Evolutionary conservation across 2,113 vertebrate species (phyloP).

Genomic region (Jacana jacana): DNA sequence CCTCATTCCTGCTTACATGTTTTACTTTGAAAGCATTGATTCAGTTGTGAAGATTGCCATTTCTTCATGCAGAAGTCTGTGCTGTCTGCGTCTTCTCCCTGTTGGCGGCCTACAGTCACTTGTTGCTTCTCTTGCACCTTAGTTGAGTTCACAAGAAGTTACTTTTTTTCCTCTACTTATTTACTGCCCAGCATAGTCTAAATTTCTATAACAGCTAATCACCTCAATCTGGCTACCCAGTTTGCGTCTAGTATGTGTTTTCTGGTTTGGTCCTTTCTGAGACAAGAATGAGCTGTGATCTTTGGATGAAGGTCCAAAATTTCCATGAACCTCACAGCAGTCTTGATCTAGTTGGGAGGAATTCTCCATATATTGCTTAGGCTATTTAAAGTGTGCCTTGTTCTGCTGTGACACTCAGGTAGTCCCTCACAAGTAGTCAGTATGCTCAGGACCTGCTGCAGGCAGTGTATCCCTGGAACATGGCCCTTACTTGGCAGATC

Average conservation of each 20-base stretch:
- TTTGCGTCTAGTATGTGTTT: neutral
- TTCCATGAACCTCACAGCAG: neutral
- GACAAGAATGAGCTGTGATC: neutral
- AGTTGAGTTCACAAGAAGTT: neutral
- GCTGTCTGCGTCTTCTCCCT: neutral
- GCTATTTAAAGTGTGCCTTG: neutral
- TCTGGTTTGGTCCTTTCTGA: neutral
- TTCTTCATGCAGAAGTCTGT: neutral
- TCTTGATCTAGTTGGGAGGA: neutral
- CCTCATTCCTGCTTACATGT: neutral
- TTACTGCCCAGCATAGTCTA: neutral
- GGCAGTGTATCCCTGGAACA: neutral
- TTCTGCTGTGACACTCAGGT: neutral
- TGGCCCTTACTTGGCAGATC: neutral
- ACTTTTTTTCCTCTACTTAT: neutral
- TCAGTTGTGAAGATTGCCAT: neutral
- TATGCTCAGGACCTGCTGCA: neutral
- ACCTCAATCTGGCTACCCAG: neutral
- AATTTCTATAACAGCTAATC: neutral
- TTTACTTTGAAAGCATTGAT: neutral
- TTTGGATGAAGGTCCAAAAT: neutral
- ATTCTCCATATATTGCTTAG: neutral
- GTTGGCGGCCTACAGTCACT: rapidly evolving
- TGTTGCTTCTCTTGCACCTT: neutral
- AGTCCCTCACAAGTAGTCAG: rapidly evolving